phyloP scores from a whole-genome alignment of 1,140 invertebrate genomes.

The Eciton burchellii region DNA sequence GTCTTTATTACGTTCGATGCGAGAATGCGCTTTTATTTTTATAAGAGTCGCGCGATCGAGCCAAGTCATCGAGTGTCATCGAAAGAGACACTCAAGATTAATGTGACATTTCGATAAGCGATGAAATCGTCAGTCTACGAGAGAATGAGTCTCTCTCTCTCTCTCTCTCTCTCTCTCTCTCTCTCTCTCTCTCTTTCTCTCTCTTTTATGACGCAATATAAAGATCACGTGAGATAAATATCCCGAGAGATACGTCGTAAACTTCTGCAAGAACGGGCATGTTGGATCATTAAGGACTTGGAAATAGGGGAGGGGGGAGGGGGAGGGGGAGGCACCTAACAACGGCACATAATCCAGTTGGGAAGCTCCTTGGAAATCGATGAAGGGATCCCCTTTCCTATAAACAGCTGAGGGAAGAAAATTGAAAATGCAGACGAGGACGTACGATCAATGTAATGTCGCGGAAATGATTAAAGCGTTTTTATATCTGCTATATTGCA shows the following conservation, averaged over 20 bases:
- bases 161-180: too few relatives aligned
- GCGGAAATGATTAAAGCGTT: too few relatives aligned
- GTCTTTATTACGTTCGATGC: too few relatives aligned
- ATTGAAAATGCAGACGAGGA: background rate
- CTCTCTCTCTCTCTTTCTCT: too few relatives aligned
- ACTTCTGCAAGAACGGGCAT: background rate
- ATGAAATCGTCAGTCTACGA: background rate
- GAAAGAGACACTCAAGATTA: too few relatives aligned
- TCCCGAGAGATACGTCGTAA: background rate
- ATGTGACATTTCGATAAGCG: too few relatives aligned
- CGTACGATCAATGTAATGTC: background rate
- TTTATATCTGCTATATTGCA: too few relatives aligned
- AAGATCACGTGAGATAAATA: background rate
- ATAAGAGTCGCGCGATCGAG: too few relatives aligned
- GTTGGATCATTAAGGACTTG: background rate
- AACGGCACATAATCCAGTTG: background rate
- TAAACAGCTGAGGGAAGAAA: background rate
- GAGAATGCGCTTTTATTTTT: too few relatives aligned
- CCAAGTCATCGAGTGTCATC: too few relatives aligned
- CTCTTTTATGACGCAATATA: background rate
- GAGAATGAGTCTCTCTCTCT: too few relatives aligned
- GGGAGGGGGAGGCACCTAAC: background rate
- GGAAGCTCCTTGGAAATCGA: background rate
- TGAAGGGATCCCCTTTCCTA: background rate
- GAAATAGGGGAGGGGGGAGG: too few relatives aligned